Conservation (phyloP, 2,113 vertebrate genomes). For the Melanerpes aurifrons region DNA sequence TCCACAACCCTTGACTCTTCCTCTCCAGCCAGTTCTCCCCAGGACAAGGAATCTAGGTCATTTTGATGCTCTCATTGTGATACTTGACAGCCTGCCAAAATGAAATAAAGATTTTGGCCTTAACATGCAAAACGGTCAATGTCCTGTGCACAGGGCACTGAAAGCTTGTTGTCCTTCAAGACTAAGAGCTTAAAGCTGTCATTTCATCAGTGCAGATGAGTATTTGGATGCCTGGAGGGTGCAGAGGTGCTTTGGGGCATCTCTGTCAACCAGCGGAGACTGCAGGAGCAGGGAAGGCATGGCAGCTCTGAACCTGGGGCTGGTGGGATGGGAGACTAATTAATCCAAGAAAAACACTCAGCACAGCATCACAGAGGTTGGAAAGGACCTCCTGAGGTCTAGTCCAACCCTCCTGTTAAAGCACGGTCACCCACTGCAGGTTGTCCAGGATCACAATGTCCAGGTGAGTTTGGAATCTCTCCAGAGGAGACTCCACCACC, state of each 20-base stretch:
- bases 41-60: not conserved
- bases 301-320: not conserved
- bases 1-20: constrained; percentile 12
- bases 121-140: not conserved
- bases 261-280: not conserved
- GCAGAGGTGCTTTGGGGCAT: not conserved
- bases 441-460: too few relatives aligned
- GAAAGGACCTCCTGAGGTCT: too few relatives aligned
- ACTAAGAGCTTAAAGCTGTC: not conserved
- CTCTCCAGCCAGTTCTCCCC: constrained; percentile 4
- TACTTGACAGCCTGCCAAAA: not conserved
- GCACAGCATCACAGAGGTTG: too few relatives aligned
- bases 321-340: not conserved
- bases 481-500: too few relatives aligned
- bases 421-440: too few relatives aligned
- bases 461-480: too few relatives aligned
- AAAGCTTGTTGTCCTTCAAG: not conserved
- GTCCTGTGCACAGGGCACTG: not conserved
- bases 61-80: not conserved
- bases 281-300: not conserved
- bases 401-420: too few relatives aligned
- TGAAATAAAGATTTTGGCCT: constrained; percentile 1
- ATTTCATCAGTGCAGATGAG: not conserved
- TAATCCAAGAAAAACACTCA: not conserved
- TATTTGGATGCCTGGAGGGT: not conserved